These are phyloP conservation scores for Pseudeuparius sepicola DNA, from an alignment of 2,888 invertebrate species.

Conservation along the genomic window DNA sequence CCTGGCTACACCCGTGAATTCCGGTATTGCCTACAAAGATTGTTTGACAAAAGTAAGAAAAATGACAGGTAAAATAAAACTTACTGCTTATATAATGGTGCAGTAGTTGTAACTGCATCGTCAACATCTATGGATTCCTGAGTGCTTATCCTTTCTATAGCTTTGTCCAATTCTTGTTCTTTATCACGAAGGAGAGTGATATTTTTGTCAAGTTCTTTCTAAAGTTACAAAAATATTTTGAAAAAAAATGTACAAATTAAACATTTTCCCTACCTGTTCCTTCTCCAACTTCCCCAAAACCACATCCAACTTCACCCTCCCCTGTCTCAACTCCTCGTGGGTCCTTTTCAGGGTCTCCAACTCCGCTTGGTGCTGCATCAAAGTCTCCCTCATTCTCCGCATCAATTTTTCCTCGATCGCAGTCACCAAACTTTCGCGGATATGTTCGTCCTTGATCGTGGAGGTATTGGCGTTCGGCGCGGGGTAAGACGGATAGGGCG, in stretches of 20 bases:
- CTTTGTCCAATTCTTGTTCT: constrained; percentile 74
- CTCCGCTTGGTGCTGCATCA: constrained; percentile 85
- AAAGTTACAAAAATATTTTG: too few relatives aligned
- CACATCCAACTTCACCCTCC: constrained; percentile 70
- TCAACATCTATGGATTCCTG: constrained; percentile 85
- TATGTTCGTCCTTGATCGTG: constrained; percentile 92
- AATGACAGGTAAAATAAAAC: constrained; percentile 29
- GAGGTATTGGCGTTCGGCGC: constrained; percentile 45
- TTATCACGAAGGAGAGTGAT: constrained; percentile 76
- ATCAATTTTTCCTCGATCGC: constrained; percentile 93
- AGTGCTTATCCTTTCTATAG: constrained; percentile 63
- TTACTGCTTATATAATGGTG: constrained; percentile 91
- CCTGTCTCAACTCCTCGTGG: constrained; percentile 75
- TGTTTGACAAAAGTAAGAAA: constrained; percentile 7
- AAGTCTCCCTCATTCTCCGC: constrained; percentile 77
- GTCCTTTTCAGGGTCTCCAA: constrained; percentile 80
- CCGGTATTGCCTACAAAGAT: not conserved
- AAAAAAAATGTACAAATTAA: too few relatives aligned
- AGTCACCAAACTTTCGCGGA: constrained; percentile 84
- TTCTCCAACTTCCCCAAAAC: constrained; percentile 67
- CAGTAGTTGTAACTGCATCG: constrained; percentile 92
- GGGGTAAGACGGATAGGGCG: constrained; percentile 30
- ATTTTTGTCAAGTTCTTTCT: constrained; percentile 75
- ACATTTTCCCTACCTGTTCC: constrained; percentile 54
- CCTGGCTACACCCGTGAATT: not conserved